Base-by-base conservation (phyloP, 2,113 vertebrate species). In the Cisticola juncidis region DNA sequence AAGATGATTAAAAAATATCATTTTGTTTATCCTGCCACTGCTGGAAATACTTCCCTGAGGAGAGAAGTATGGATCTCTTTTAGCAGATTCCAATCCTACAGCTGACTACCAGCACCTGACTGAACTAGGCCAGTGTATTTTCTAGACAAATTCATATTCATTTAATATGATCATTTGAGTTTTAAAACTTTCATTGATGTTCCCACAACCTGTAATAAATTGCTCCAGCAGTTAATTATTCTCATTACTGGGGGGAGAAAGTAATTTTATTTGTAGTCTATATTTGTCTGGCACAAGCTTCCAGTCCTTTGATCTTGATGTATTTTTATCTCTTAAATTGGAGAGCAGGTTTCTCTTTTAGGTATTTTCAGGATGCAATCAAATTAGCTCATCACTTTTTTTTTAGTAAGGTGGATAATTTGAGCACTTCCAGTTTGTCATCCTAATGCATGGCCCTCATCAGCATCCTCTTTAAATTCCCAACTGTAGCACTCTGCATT, bases 291-390 rank as follows among this genome's bases (percentile, higher is more conserved):
- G 48, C 73, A 84, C 62, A 50, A 91, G 44, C 70, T 94, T 77
- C 45, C 57, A 90, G 25, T 82, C 58, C 68, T 91, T 94, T 92
- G 72, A 86, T 86, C 72, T 58, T 83, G 64, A 61, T 88, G 54
- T 88, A 90, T 93, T 86, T 96, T 88, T 92, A 66, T 57, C 85
- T 54, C 8, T 70, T 45, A 83, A 81, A 73, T 50, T 58, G 42
- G 64, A 86, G 60, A 80, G 69, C 64, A 76, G 21, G 51, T 93
- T 93, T 88, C 68, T 92, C 33, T 83, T 88, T 83, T 81, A 78
- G 76, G 29, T 51, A 58, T 78, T 90, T 88, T 72, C 58, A 92
- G 78, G 79, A 87, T 93, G 66, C 65, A 83, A 56, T 73, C 86
- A 78, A 86, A 61, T 95, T 73, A 62, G 26, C 35, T 88, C 56